These are phyloP conservation scores for Masticophis lateralis DNA, from an alignment of 2,797 vertebrate species.

Conservation along the genomic window DNA sequence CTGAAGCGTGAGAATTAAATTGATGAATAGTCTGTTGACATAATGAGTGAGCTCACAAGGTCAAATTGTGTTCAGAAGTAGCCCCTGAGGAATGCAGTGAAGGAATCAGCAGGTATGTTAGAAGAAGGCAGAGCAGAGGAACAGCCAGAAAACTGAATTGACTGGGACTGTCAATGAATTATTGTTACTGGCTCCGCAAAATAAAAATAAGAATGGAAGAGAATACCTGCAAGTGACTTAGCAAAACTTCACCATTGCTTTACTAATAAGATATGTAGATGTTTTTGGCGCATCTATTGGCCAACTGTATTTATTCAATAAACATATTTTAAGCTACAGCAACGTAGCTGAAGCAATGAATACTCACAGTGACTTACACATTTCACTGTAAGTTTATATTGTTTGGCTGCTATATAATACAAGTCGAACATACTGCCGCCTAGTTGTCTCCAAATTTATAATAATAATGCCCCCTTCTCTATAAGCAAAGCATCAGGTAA, in stretches of 20 bases:
- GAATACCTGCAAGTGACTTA: not conserved
- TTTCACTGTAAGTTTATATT: not conserved
- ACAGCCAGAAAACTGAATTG: not conserved
- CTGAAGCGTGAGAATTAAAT: not conserved
- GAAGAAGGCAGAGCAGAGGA: not conserved
- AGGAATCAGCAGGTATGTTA: not conserved
- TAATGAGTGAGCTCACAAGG: not conserved
- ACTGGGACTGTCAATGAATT: not conserved
- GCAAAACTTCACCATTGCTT: not conserved
- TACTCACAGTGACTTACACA: not conserved
- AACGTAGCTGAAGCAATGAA: not conserved
- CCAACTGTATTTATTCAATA: not conserved
- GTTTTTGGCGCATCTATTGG: not conserved
- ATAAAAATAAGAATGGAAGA: not conserved
- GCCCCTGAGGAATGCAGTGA: not conserved
- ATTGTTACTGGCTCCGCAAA: not conserved
- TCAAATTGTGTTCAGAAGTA: conserved; percentile 10
- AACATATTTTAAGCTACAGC: not conserved
- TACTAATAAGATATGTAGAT: not conserved
- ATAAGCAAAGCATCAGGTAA: fast-evolving
- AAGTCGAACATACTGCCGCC: not conserved
- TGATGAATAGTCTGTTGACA: conserved; percentile 25
- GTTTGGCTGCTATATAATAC: not conserved
- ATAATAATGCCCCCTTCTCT: not conserved
- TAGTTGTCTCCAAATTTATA: fast-evolving